Conservation (phyloP, 2,888 invertebrate genomes). For the Yponomeuta plumbellus region DNA sequence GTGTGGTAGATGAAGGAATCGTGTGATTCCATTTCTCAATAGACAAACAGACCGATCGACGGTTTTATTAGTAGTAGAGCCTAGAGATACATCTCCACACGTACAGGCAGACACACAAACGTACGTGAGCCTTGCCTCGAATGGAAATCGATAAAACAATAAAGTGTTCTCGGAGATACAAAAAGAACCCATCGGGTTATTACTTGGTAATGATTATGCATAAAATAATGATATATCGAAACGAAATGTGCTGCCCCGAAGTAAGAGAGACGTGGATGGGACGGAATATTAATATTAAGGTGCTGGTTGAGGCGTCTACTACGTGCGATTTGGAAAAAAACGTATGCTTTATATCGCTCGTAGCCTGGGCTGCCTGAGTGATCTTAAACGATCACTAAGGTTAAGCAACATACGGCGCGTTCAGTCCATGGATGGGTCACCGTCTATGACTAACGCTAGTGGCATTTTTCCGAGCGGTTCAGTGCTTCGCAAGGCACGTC, state of each 20-base stretch:
- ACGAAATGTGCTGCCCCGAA: slow-evolving; percentile 8
- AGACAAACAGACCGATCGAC: background rate
- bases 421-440: no score
- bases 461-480: no score
- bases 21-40: background rate
- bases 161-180: slow-evolving; percentile 11
- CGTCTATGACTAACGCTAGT: no score
- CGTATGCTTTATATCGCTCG: no score
- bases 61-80: background rate
- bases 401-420: no score
- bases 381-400: no score
- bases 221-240: slow-evolving; percentile 20
- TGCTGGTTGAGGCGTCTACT: background rate
- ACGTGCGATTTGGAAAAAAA: no score
- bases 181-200: slow-evolving; percentile 17
- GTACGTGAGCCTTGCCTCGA: slow-evolving; percentile 5
- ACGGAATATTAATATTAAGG: background rate
- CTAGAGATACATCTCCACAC: background rate
- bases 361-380: no score
- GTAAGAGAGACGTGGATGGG: background rate
- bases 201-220: slow-evolving; percentile 20
- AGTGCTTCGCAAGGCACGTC: no score
- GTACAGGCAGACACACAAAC: background rate
- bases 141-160: slow-evolving; percentile 18
- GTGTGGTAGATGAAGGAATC: no score